A percentile compares a stretch with the other conserved stretches of the same genome.
Conservation (phyloP, 1,140 invertebrate genomes). For the Melanaphis sacchari region DNA sequence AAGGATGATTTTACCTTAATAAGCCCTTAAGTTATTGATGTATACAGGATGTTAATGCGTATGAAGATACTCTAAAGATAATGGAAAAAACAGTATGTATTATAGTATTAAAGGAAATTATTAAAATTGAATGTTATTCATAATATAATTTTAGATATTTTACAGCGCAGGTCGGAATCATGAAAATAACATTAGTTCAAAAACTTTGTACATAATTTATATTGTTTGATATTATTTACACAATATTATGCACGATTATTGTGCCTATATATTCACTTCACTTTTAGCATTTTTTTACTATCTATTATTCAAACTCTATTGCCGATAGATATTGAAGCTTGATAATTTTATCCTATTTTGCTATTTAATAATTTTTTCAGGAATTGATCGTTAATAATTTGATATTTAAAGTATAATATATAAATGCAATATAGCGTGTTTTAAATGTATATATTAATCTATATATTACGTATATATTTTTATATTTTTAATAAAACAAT, state of each 20-base stretch:
- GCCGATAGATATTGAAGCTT: background rate
- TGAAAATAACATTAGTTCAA: no score
- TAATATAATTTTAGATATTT: no score
- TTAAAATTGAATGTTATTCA: no score
- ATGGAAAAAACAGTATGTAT: background rate
- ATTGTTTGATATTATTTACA: no score
- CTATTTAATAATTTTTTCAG: background rate
- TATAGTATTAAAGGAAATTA: background rate
- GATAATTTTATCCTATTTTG: background rate
- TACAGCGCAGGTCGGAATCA: no score
- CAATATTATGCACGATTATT: no score
- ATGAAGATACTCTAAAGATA: background rate
- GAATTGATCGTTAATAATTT: background rate
- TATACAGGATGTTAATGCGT: background rate
- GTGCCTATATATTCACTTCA: no score
- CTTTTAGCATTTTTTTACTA: background rate
- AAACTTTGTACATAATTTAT: no score
- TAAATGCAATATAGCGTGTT: background rate
- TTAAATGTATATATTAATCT: background rate
- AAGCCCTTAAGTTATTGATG: background rate
- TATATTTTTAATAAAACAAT: slow-evolving; percentile 29
- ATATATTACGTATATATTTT: background rate
- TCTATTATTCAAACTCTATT: background rate
- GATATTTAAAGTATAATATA: background rate
- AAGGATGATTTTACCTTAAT: background rate